Evolutionary conservation across 1,140 invertebrate species (phyloP).

Genomic region (Lepidurus apus): DNA sequence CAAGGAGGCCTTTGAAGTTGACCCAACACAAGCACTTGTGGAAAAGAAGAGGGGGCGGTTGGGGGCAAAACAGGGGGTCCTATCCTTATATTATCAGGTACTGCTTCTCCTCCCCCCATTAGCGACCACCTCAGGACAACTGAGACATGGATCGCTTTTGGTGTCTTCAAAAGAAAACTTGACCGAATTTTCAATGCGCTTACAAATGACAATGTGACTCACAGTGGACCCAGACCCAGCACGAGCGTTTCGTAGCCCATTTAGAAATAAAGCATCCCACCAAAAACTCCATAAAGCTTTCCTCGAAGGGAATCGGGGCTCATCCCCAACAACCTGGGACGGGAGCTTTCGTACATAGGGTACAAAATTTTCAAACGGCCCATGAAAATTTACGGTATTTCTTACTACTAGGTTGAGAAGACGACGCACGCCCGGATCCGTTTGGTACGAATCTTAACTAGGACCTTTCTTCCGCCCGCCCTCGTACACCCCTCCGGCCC

Average conservation of each 20-base stretch:
- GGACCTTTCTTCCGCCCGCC: no score
- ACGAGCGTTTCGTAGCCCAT: neutral
- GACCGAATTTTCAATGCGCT: constrained; percentile 11
- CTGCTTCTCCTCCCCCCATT: neutral
- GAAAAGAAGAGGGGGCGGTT: neutral
- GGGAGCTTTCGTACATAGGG: no score
- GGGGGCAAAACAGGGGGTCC: constrained; percentile 8
- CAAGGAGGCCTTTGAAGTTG: constrained; percentile 1
- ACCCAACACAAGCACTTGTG: constrained; percentile 21
- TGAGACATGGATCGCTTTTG: constrained; percentile 2
- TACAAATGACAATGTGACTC: constrained; percentile 19
- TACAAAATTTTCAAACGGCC: no score
- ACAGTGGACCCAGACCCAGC: neutral
- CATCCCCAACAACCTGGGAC: no score
- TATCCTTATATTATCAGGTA: neutral
- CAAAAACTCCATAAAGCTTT: neutral
- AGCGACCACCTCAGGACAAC: neutral
- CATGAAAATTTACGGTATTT: no score
- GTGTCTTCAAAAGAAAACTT: neutral
- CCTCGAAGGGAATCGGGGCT: no score
- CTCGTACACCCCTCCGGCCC: no score
- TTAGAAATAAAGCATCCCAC: neutral
- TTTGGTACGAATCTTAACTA: no score
- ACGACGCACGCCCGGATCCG: no score
- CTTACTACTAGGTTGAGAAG: no score